Evolutionary conservation across 92 coral and sea anemone genomes (phyloP).

Genomic region (Zoanthus solanderi): DNA sequence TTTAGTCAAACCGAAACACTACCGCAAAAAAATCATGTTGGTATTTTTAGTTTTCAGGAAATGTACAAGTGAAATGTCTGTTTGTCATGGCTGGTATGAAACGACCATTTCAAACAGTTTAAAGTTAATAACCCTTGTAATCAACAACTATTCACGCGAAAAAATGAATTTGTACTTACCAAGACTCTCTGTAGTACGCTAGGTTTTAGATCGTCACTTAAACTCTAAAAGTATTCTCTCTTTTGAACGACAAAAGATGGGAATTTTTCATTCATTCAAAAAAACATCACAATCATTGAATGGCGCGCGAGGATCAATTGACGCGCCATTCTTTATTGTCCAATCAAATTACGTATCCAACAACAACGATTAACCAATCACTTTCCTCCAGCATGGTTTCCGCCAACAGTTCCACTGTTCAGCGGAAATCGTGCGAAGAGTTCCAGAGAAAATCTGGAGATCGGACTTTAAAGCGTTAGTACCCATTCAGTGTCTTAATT

Average conservation of each 20-base stretch:
- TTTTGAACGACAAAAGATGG: slow-evolving; percentile 1
- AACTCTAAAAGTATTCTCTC: neutral
- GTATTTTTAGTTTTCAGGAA: neutral
- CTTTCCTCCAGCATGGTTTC: slow-evolving; percentile 23
- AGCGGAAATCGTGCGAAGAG: neutral
- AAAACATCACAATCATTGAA: neutral
- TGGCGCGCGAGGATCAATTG: slow-evolving; percentile 36
- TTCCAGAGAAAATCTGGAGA: neutral
- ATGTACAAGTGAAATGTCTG: neutral
- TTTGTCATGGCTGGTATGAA: neutral
- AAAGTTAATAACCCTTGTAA: too few species aligned
- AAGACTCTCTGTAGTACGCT: neutral
- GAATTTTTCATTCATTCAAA: neutral
- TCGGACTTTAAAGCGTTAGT: neutral
- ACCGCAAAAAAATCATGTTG: too few species aligned
- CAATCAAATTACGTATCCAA: slow-evolving; percentile 47
- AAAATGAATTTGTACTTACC: neutral
- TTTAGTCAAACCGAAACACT: too few species aligned
- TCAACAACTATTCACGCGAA: neutral
- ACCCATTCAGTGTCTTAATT: neutral
- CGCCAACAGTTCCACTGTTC: neutral
- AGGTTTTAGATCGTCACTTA: neutral
- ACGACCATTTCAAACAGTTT: neutral
- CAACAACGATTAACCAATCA: slow-evolving; percentile 49
- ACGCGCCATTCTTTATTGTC: slow-evolving; percentile 69